phyloP scores from a whole-genome alignment of 2,797 vertebrate species.

The Ctenopoma multispine region DNA sequence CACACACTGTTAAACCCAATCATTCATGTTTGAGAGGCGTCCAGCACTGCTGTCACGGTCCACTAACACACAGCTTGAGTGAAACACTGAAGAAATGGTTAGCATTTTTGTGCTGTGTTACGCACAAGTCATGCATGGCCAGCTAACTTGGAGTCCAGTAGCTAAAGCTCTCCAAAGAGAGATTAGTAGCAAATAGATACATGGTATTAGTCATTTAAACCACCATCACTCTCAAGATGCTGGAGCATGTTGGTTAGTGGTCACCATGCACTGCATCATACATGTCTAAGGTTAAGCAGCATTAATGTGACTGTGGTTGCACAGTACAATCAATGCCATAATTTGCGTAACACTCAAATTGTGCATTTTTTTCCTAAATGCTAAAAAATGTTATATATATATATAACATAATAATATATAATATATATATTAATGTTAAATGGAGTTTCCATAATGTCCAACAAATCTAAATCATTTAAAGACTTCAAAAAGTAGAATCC shows the following conservation, averaged over 20 bases:
- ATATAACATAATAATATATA: too few relatives aligned
- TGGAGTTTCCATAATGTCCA: too few relatives aligned
- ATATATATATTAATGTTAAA: too few relatives aligned
- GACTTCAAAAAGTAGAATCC: too few relatives aligned
- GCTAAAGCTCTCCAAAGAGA: not conserved
- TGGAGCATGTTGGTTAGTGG: not conserved
- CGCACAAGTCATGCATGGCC: not conserved
- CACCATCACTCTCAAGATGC: not conserved
- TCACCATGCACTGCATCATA: not conserved
- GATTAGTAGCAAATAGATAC: not conserved
- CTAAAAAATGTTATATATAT: too few relatives aligned
- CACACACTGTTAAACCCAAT: conserved; percentile 12
- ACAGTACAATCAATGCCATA: too few relatives aligned
- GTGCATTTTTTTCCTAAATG: too few relatives aligned
- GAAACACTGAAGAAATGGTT: not conserved
- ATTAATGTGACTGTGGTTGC: too few relatives aligned
- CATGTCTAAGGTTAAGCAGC: too few relatives aligned
- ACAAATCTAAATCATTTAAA: too few relatives aligned
- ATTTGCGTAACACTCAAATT: too few relatives aligned
- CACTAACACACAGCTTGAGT: not conserved
- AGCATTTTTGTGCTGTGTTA: conserved; percentile 1
- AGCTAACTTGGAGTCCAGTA: not conserved
- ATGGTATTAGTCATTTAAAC: not conserved
- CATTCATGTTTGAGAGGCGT: conserved; percentile 2
- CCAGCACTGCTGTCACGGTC: conserved; percentile 6